phyloP scores from a whole-genome alignment of 2,888 invertebrate genomes.

The Cataglyphis altisquamis region DNA sequence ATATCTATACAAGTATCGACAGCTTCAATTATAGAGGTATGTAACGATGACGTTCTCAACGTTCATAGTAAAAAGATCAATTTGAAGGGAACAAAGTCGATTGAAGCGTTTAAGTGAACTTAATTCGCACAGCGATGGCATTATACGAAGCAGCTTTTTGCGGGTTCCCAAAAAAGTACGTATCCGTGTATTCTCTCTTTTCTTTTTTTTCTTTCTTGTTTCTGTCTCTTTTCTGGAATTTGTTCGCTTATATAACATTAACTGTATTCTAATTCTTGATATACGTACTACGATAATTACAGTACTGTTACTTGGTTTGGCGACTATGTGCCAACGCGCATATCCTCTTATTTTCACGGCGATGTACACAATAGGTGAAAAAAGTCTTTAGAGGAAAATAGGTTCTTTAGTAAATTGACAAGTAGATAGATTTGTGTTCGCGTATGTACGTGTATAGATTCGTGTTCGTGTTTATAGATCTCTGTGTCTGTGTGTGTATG shows the following conservation, averaged over 20 bases:
- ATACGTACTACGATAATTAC: conserved; percentile 70
- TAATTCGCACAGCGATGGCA: conserved; percentile 43
- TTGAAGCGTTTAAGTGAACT: conserved; percentile 27
- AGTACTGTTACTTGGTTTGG: conserved; percentile 59
- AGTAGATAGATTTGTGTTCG: conserved; percentile 80
- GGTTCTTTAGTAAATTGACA: conserved; percentile 83
- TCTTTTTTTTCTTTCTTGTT: background rate
- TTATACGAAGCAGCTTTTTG: conserved; percentile 27
- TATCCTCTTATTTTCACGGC: conserved; percentile 62
- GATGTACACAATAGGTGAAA: conserved; percentile 79
- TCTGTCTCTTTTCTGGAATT: conserved; percentile 52
- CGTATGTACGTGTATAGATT: conserved; percentile 33
- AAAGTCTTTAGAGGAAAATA: conserved; percentile 84
- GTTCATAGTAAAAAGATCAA: conserved; percentile 46
- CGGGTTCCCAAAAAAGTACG: conserved; percentile 19
- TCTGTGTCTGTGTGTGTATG: conserved; percentile 45
- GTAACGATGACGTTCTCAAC: conserved; percentile 30
- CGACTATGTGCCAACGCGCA: conserved; percentile 61
- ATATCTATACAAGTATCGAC: conserved; percentile 29
- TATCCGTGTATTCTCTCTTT: background rate
- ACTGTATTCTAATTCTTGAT: conserved; percentile 72
- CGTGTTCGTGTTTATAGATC: background rate
- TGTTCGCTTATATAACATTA: conserved; percentile 74
- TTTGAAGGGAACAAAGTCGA: conserved; percentile 39
- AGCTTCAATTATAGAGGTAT: conserved; percentile 17